Percentiles rank a stretch among this genome's conserved stretches.
phyloP scores from a whole-genome alignment of 2,113 vertebrate species.

The Melospiza georgiana region DNA sequence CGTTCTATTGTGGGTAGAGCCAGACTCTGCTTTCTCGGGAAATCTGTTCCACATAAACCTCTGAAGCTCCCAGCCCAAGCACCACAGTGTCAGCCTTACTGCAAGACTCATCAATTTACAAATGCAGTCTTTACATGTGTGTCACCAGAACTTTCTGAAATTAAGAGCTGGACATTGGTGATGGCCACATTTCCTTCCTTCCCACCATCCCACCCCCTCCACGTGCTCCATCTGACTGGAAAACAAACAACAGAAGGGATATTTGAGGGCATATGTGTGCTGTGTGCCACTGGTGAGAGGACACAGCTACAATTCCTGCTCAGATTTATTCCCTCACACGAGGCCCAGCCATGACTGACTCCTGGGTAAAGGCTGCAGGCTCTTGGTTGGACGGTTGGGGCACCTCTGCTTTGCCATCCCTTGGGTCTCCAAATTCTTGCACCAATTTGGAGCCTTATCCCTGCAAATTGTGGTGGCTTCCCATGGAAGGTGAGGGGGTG shows the following conservation, averaged over 20 bases:
- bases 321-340: neutral
- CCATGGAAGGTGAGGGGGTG: neutral
- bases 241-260: neutral
- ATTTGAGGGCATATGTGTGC: neutral
- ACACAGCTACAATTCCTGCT: neutral
- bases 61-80: neutral
- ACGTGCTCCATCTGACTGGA: fast-evolving
- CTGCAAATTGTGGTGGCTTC: neutral
- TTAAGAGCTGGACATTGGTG: neutral
- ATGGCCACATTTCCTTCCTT: neutral
- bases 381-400: neutral
- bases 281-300: neutral
- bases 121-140: neutral
- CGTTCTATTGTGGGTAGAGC: neutral
- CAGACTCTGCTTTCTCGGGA: constrained; percentile 11
- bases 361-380: neutral
- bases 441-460: neutral
- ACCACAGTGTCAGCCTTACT: neutral
- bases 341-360: neutral
- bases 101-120: neutral
- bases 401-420: neutral
- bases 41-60: constrained; percentile 34
- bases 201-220: neutral
- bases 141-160: neutral
- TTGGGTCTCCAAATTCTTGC: neutral